These are phyloP conservation scores for Latrodectus elegans DNA, from an alignment of 2,888 invertebrate species.

Conservation along the genomic window DNA sequence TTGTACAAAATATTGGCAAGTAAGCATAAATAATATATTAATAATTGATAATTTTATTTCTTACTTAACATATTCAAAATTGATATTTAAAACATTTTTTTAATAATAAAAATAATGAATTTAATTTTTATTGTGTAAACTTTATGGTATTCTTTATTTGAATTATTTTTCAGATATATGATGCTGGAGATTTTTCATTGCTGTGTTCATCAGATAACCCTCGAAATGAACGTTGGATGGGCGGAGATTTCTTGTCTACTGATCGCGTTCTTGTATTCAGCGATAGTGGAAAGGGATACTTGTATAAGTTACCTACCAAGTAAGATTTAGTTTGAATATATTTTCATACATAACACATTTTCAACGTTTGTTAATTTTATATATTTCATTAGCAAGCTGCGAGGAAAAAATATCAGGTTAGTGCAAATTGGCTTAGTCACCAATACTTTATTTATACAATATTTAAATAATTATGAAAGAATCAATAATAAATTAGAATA, in stretches of 20 bases:
- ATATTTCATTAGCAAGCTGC: slow-evolving; percentile 81
- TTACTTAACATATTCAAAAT: too few species aligned
- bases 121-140: slow-evolving; percentile 47
- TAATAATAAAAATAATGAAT: not conserved
- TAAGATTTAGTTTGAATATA: slow-evolving; percentile 78
- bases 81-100: not conserved
- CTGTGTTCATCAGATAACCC: slow-evolving; percentile 94
- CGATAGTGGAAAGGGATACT: slow-evolving; percentile 94
- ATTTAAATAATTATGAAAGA: too few species aligned
- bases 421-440: slow-evolving; percentile 38
- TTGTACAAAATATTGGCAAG: slow-evolving; percentile 97
- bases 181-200: slow-evolving; percentile 95
- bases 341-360: not conserved
- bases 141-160: slow-evolving; percentile 35
- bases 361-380: not conserved
- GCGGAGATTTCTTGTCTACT: slow-evolving; percentile 93
- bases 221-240: slow-evolving; percentile 92
- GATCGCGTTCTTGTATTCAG: slow-evolving; percentile 96
- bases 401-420: slow-evolving; percentile 83
- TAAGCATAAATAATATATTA: slow-evolving; percentile 73
- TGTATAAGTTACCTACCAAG: slow-evolving; percentile 97
- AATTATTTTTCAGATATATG: slow-evolving; percentile 80
- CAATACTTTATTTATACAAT: slow-evolving; percentile 1
- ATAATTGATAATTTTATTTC: not conserved
- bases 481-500: too few species aligned